Percentiles rank a stretch among this genome's conserved stretches.
phyloP scores from a whole-genome alignment of 1,140 invertebrate species.

The Drosophila ambigua region DNA sequence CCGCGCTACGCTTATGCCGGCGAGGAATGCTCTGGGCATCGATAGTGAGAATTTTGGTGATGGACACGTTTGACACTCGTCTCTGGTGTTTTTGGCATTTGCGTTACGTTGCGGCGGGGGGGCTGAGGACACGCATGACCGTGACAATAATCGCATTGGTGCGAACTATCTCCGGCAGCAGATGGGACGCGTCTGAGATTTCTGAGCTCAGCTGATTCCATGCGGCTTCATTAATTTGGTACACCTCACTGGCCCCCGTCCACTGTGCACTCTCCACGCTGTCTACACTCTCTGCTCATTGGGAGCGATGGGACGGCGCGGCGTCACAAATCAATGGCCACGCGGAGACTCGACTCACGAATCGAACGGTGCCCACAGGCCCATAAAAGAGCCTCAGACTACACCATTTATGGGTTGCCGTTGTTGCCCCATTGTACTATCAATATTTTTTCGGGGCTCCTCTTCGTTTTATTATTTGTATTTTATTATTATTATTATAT shows the following conservation, averaged over 20 bases:
- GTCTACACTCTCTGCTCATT: conserved; percentile 20
- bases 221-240: conserved; percentile 56
- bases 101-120: no score
- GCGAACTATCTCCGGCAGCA: no score
- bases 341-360: conserved; percentile 31
- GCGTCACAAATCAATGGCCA: conserved; percentile 68
- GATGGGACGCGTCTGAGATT: no score
- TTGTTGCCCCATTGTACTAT: conserved; percentile 66
- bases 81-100: conserved; percentile 4
- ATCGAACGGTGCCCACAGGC: conserved; percentile 4
- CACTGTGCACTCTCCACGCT: not conserved
- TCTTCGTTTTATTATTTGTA: conserved; percentile 59
- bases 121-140: conserved; percentile 26
- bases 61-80: conserved; percentile 45
- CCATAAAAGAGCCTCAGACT: conserved; percentile 34
- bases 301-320: conserved; percentile 8
- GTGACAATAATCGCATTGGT: conserved; percentile 46
- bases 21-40: not conserved
- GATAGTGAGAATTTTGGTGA: conserved; percentile 9
- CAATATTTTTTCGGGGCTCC: conserved; percentile 61
- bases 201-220: conserved; percentile 10
- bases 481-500: conserved; percentile 24
- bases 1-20: no score
- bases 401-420: conserved; percentile 64
- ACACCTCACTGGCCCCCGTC: conserved; percentile 48